Conservation (phyloP, 1,140 invertebrate genomes). For the Bombus polaris region DNA sequence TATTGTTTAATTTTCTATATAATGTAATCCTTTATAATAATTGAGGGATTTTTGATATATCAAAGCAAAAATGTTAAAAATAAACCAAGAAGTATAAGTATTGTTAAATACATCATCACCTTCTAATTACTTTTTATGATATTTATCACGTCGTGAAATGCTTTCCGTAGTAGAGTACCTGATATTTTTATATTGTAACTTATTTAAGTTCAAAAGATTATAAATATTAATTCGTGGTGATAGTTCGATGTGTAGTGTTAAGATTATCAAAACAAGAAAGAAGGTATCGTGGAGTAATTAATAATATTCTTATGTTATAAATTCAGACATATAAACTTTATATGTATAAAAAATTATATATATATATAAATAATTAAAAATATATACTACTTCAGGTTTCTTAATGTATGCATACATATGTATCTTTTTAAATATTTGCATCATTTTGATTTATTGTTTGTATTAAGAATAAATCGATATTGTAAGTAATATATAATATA, state of each 20-base stretch:
- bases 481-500: constrained; percentile 24
- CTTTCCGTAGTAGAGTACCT: constrained; percentile 31
- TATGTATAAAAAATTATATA: neutral
- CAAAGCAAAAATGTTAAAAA: neutral
- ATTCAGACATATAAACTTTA: constrained; percentile 22
- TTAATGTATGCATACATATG: neutral
- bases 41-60: neutral
- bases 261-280: neutral
- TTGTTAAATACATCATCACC: neutral
- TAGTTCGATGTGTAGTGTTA: neutral
- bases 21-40: neutral
- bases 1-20: neutral
- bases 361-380: neutral
- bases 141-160: constrained; percentile 4
- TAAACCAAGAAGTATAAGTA: neutral
- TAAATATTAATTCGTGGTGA: neutral
- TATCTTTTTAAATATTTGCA: constrained; percentile 21
- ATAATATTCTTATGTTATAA: constrained; percentile 6
- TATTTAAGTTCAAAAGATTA: constrained; percentile 20
- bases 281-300: neutral
- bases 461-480: constrained; percentile 5
- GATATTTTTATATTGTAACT: constrained; percentile 34
- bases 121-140: constrained; percentile 2
- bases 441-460: constrained; percentile 36
- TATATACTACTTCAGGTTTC: neutral